Evolutionary conservation across 2,113 vertebrate genomes (phyloP).

Genomic region (Crotalus horridus): DNA sequence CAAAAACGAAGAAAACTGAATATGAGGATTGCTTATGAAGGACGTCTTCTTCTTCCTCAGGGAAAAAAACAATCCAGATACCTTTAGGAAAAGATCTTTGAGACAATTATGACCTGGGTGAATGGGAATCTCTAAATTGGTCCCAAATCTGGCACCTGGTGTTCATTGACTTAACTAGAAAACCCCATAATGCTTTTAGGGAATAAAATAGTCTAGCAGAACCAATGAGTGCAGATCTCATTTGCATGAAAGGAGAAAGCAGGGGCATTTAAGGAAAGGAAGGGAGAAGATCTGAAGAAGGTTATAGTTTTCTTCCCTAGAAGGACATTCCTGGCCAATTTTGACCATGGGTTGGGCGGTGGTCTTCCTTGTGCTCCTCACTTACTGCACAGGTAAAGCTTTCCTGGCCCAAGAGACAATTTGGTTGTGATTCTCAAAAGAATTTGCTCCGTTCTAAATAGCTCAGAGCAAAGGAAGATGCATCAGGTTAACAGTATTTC

Average conservation of each 20-base stretch:
- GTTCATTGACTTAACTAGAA: background rate
- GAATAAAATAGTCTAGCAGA: background rate
- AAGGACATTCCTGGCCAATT: background rate
- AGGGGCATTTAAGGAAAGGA: background rate
- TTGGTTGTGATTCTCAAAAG: background rate
- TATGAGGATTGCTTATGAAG: too few relatives aligned
- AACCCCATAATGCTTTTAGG: background rate
- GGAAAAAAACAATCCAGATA: too few relatives aligned
- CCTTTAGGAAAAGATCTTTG: too few relatives aligned
- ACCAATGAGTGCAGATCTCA: background rate
- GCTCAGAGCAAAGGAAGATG: background rate
- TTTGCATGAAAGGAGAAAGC: background rate
- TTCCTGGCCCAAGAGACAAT: background rate
- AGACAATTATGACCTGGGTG: too few relatives aligned
- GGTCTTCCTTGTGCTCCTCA: background rate
- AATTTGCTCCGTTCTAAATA: background rate
- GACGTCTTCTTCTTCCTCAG: too few relatives aligned
- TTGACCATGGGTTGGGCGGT: background rate
- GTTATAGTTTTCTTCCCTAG: fast-evolving
- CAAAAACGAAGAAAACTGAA: too few relatives aligned
- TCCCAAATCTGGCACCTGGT: background rate
- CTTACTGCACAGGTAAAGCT: background rate
- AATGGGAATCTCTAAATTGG: background rate
- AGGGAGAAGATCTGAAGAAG: background rate
- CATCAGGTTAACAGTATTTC: background rate